These are phyloP conservation scores for Amaurobius ferox DNA, from an alignment of 2,888 invertebrate genomes.

Conservation along the genomic window DNA sequence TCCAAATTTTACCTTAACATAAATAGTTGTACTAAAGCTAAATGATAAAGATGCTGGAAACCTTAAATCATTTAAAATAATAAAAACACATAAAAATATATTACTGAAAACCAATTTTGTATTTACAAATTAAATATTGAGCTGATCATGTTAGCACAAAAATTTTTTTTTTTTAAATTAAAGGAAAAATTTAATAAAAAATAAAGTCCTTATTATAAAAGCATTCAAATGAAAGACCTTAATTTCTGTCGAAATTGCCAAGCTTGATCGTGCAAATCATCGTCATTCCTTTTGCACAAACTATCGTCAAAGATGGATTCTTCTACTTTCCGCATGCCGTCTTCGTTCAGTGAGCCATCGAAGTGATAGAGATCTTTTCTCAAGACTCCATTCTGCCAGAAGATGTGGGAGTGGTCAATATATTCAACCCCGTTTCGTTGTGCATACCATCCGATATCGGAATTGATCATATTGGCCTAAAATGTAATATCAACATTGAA, in stretches of 20 bases:
- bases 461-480: slow-evolving; percentile 60
- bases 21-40: no score
- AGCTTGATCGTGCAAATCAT: slow-evolving; percentile 41
- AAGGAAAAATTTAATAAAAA: no score
- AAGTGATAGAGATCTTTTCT: slow-evolving; percentile 55
- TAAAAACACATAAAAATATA: no score
- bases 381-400: slow-evolving; percentile 64
- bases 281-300: slow-evolving; percentile 50
- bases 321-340: slow-evolving; percentile 54
- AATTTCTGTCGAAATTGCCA: slow-evolving; percentile 53
- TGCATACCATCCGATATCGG: slow-evolving; percentile 64
- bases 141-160: no score
- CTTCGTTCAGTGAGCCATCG: slow-evolving; percentile 69
- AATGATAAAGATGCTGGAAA: no score
- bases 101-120: no score
- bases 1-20: no score
- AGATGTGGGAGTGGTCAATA: slow-evolving; percentile 66
- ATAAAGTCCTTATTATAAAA: no score
- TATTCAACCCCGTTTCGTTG: slow-evolving; percentile 59
- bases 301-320: slow-evolving; percentile 60
- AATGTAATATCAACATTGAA: not conserved
- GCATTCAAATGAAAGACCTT: no score
- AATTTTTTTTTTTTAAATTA: no score
- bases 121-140: no score
- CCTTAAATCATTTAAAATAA: no score